Evolutionary conservation across 2,797 vertebrate genomes (phyloP), one percentile per base, ranked within the genome.

Genomic region (Cetoscarus ocellatus): DNA sequence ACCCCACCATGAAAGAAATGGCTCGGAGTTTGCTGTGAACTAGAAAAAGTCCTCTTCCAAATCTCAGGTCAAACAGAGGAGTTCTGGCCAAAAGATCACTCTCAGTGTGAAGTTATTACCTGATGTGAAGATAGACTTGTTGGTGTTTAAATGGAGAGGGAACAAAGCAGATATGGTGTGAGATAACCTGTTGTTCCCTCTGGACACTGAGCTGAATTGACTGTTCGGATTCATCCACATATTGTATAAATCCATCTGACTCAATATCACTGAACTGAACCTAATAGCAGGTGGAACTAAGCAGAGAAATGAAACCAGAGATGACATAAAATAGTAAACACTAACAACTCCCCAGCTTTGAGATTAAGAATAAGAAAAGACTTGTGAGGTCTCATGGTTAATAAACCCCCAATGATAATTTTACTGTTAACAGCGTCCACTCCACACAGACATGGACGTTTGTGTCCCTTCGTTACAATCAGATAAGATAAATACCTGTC

Each of bases 61-160:
- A 91, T 73, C 73, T 52, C 39, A 13, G 80, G 70, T 86, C 84
- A 87, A 85, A 79, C 68, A 74, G 73, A 80, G 49, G 54, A 67
- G 43, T 17, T 76, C n/a, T n/a, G n/a, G n/a, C n/a, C n/a, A n/a
- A n/a, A n/a, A n/a, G n/a, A n/a, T n/a, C n/a, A n/a, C n/a, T n/a
- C n/a, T n/a, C n/a, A n/a, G 73, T 82, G 61, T 69, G 57, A 57
- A 55, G 86, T 90, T 89, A 91, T 86, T 93, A 91, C 88, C 89
- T 84, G 87, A 92, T 91, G 79, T 73, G 54, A 59, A 74, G 86
- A 92, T 87, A 90, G 86, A 79, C 69, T 86, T 91, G 84, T 91
- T 89, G 82, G 82, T 54, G 89, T 90, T 87, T 75, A 86, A 85
- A 90, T 78, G 81, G 82, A 79, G 80, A 78, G 35, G 70, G 69